A percentile compares a stretch with the other conserved stretches of the same genome.
These are phyloP conservation scores for Trogon surrucura DNA, from an alignment of 2,113 vertebrate species.

Conservation along the genomic window DNA sequence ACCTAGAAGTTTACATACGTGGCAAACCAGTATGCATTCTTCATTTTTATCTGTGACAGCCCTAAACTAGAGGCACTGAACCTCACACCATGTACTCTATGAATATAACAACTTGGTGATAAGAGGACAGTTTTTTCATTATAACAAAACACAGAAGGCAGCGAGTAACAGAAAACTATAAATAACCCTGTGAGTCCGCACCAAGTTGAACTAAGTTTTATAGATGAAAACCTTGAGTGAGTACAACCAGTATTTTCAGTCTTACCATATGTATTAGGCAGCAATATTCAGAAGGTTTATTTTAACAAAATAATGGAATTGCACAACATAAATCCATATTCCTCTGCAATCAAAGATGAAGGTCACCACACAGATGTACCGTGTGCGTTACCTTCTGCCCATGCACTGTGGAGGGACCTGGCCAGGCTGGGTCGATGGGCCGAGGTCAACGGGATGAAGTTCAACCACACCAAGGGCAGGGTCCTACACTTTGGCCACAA, in stretches of 20 bases:
- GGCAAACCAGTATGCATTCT: background rate
- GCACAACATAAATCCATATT: background rate
- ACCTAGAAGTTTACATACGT: background rate
- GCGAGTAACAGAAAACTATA: background rate
- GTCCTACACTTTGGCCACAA: no score
- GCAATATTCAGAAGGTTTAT: background rate
- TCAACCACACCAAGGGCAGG: no score
- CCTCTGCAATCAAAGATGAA: fast-evolving
- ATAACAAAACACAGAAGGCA: background rate
- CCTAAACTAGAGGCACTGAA: constrained; percentile 29
- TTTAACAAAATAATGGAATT: background rate
- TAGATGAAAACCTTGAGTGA: constrained; percentile 1
- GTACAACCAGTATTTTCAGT: background rate
- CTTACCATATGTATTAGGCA: background rate
- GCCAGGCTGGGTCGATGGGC: no score
- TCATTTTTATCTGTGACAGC: constrained; percentile 49
- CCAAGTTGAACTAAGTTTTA: background rate
- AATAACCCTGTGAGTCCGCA: background rate
- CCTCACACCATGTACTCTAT: background rate
- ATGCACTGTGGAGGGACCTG: background rate
- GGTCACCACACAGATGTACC: background rate
- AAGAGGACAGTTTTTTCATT: background rate
- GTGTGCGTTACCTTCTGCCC: fast-evolving
- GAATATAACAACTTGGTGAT: background rate
- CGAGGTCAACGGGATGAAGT: no score